These are phyloP conservation scores for Calcarius lapponicus DNA, from an alignment of 2,797 vertebrate species.

Conservation along the genomic window DNA sequence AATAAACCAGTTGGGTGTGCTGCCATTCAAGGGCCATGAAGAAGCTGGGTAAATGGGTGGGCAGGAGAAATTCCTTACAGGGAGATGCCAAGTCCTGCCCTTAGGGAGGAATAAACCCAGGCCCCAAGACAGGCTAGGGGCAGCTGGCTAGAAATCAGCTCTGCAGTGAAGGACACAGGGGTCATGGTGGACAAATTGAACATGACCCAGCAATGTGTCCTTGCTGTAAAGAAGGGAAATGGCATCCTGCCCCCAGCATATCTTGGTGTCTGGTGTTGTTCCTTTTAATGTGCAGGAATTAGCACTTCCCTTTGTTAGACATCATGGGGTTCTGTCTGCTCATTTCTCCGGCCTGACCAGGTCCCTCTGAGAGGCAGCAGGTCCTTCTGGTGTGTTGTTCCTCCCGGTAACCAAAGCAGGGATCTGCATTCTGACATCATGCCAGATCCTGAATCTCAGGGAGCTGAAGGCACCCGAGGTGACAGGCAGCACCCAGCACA, in stretches of 20 bases:
- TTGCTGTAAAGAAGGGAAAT: neutral
- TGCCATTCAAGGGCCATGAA: neutral
- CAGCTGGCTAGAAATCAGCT: neutral
- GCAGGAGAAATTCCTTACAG: neutral
- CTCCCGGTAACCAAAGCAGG: neutral
- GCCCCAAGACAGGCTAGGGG: neutral
- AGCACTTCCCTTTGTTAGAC: neutral
- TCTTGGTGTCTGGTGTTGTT: neutral
- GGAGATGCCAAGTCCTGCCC: neutral
- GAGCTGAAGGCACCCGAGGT: neutral
- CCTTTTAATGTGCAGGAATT: accelerated
- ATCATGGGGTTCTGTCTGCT: neutral
- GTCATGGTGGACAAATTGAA: neutral
- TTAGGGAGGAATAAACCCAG: neutral
- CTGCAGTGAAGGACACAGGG: neutral
- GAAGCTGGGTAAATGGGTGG: neutral
- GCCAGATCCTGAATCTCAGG: neutral
- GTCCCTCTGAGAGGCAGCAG: neutral
- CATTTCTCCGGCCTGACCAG: neutral
- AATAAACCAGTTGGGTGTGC: neutral
- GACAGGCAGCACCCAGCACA: neutral
- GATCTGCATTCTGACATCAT: neutral
- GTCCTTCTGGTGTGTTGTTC: neutral
- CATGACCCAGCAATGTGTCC: neutral
- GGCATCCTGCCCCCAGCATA: neutral